These are phyloP conservation scores for Pheosia gnoma DNA, from an alignment of 2,888 invertebrate genomes.

Conservation along the genomic window DNA sequence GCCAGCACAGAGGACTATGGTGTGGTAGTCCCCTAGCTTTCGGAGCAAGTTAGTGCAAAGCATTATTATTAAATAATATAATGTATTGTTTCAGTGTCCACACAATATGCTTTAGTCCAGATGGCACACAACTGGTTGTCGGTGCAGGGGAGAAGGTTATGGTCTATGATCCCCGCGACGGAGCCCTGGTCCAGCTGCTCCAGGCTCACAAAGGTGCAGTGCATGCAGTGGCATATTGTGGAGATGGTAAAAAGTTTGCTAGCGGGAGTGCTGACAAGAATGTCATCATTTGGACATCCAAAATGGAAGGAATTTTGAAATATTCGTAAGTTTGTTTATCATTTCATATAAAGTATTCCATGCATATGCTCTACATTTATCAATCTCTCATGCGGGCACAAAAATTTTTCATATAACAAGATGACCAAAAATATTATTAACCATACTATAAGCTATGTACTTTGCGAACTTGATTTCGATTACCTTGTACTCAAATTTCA, in stretches of 20 bases:
- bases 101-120: constrained; percentile 97
- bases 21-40: no score
- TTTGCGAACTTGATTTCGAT: no score
- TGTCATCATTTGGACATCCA: constrained; percentile 98
- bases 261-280: constrained; percentile 98
- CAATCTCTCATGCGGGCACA: no score
- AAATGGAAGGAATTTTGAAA: constrained; percentile 97
- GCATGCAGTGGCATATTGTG: constrained; percentile 95
- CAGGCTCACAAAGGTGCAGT: constrained; percentile 98
- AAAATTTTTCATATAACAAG: no score
- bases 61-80: not conserved
- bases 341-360: no score
- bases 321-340: constrained; percentile 89
- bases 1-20: no score
- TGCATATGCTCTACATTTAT: no score
- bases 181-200: constrained; percentile 94
- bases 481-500: no score
- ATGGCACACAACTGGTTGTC: constrained; percentile 96
- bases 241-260: constrained; percentile 98
- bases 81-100: constrained; percentile 88
- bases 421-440: no score
- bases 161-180: constrained; percentile 96
- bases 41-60: no score
- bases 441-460: no score
- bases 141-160: constrained; percentile 97